Conservation (phyloP, 64 coral and sea anemone genomes). For the Montipora efflorescens region DNA sequence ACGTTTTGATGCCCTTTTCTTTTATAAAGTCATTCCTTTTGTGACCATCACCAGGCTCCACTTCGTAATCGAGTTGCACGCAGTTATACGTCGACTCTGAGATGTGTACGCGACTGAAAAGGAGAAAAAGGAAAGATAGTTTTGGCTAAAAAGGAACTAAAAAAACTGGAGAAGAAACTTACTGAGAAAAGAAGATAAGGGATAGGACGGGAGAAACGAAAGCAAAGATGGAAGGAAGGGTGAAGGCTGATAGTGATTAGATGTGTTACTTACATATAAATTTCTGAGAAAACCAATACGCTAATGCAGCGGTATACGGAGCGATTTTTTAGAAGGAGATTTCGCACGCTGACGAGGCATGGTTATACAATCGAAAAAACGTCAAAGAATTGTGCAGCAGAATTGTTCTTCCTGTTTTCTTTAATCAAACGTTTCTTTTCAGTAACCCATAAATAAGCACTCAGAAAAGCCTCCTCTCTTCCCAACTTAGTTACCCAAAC, state of each 20-base stretch:
- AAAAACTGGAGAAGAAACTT: not conserved
- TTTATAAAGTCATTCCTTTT: conserved; percentile 90
- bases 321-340: no score
- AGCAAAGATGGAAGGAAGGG: not conserved
- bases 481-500: not conserved
- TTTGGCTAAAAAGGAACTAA: not conserved
- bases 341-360: no score
- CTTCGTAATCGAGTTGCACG: conserved; percentile 86
- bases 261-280: no score
- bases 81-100: conserved; percentile 86
- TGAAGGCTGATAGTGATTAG: no score
- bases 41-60: conserved; percentile 86
- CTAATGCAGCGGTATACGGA: no score
- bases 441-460: not conserved
- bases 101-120: conserved; percentile 91
- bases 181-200: no score
- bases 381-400: no score
- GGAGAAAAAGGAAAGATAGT: not conserved
- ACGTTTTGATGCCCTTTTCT: conserved; percentile 84
- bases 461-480: not conserved
- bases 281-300: no score
- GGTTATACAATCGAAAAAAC: no score
- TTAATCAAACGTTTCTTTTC: no score
- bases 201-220: no score
- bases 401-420: no score